Conservation (phyloP, 2,113 vertebrate genomes). For the Dicerorhinus sumatrensis region DNA sequence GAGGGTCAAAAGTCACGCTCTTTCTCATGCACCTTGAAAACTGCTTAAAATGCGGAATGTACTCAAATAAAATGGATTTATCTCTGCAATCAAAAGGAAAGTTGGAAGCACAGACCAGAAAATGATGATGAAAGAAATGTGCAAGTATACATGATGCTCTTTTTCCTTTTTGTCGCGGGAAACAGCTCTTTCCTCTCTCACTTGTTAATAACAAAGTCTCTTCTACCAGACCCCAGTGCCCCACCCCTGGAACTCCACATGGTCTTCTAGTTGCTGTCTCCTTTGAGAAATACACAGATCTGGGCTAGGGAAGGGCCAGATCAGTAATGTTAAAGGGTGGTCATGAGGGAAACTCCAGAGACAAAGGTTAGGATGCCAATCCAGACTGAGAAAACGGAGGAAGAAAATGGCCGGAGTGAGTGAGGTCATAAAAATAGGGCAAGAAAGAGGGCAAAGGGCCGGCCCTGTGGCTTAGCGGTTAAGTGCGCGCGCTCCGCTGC, state of each 20-base stretch:
- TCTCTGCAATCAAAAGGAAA: not conserved
- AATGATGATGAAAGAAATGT: accelerated
- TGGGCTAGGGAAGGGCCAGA: not conserved
- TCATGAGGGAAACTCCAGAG: not conserved
- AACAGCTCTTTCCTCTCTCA: not conserved
- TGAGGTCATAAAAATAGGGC: not conserved
- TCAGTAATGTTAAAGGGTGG: not conserved
- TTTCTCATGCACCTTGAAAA: not conserved
- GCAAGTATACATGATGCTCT: accelerated
- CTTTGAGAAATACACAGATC: not conserved
- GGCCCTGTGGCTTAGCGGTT: no score
- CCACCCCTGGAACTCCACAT: accelerated
- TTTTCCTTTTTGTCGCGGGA: not conserved
- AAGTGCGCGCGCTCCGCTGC: no score
- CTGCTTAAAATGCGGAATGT: not conserved
- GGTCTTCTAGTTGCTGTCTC: not conserved
- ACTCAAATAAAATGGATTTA: not conserved
- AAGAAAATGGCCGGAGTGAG: accelerated
- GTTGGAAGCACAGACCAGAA: not conserved
- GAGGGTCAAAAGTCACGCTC: not conserved
- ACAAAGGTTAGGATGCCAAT: not conserved
- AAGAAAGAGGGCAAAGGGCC: not conserved
- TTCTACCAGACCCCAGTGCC: not conserved
- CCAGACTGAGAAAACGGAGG: not conserved
- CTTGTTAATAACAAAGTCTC: not conserved